Conservation (phyloP, 2,797 vertebrate genomes). For the Catharus ustulatus region DNA sequence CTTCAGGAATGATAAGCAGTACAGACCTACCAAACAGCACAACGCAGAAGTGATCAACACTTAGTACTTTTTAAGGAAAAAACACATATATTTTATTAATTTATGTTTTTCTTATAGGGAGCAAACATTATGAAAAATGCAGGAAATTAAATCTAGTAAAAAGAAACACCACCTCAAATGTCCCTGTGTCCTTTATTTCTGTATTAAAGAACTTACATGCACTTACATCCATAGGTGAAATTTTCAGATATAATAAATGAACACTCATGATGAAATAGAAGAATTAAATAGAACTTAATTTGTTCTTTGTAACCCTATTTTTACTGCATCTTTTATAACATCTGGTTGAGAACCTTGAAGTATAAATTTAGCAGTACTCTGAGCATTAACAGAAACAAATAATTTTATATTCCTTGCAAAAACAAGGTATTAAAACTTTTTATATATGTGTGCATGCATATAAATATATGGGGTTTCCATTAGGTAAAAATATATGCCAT, state of each 20-base stretch:
- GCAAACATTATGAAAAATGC: background rate
- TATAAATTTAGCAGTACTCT: background rate
- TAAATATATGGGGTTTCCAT: background rate
- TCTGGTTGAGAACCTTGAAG: background rate
- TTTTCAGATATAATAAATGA: background rate
- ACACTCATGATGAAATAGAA: background rate
- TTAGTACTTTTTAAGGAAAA: background rate
- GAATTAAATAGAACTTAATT: background rate
- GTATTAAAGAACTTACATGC: background rate
- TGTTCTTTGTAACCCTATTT: background rate
- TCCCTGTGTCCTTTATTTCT: background rate
- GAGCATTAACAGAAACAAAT: background rate
- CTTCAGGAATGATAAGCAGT: background rate
- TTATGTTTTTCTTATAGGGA: background rate
- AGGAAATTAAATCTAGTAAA: background rate
- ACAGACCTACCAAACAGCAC: background rate
- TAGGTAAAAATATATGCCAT: background rate
- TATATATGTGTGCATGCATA: rapidly evolving
- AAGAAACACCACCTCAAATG: background rate
- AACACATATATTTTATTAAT: background rate
- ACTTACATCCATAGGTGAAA: background rate
- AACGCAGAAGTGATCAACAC: background rate
- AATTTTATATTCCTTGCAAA: background rate
- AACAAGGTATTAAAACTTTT: background rate
- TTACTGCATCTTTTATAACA: background rate